These are phyloP conservation scores for Drosophila diplacantha DNA, from an alignment of 2,888 invertebrate species.

Conservation along the genomic window DNA sequence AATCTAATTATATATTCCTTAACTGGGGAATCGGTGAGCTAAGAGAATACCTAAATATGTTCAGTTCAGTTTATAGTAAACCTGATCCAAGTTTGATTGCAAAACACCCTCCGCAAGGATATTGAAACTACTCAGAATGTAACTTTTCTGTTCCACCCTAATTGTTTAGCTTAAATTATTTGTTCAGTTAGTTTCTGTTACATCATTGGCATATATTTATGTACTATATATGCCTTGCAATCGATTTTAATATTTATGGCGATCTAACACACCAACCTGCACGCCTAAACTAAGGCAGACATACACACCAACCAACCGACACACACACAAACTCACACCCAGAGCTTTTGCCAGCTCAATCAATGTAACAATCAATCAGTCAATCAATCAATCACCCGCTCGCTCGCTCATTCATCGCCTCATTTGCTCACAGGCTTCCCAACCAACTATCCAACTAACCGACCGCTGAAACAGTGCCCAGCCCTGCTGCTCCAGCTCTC, in stretches of 20 bases:
- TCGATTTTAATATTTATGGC: slow-evolving; percentile 20
- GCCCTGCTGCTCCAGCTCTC: background rate
- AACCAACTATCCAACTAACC: slow-evolving; percentile 4
- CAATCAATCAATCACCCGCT: slow-evolving; percentile 31
- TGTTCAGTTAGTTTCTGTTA: slow-evolving; percentile 3
- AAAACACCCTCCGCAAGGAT: slow-evolving; percentile 4
- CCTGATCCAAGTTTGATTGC: background rate
- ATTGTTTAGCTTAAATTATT: slow-evolving; percentile 4
- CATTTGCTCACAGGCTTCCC: slow-evolving; percentile 35
- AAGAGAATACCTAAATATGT: background rate
- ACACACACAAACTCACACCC: slow-evolving; percentile 14
- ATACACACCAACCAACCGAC: slow-evolving; percentile 16
- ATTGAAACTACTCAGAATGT: slow-evolving; percentile 1
- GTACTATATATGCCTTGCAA: slow-evolving; percentile 1
- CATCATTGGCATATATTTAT: slow-evolving; percentile 2
- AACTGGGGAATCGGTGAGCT: background rate
- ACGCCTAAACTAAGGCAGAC: slow-evolving; percentile 7
- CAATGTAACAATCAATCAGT: slow-evolving; percentile 21
- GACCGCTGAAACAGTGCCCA: slow-evolving; percentile 3
- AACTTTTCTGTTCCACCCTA: background rate
- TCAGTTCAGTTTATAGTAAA: background rate
- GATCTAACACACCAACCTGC: slow-evolving; percentile 24
- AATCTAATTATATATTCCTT: background rate
- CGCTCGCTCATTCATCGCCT: slow-evolving; percentile 46
- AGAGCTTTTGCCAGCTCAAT: slow-evolving; percentile 20